phyloP scores from a whole-genome alignment of 2,888 invertebrate genomes.

The Barypeithes pellucidus region DNA sequence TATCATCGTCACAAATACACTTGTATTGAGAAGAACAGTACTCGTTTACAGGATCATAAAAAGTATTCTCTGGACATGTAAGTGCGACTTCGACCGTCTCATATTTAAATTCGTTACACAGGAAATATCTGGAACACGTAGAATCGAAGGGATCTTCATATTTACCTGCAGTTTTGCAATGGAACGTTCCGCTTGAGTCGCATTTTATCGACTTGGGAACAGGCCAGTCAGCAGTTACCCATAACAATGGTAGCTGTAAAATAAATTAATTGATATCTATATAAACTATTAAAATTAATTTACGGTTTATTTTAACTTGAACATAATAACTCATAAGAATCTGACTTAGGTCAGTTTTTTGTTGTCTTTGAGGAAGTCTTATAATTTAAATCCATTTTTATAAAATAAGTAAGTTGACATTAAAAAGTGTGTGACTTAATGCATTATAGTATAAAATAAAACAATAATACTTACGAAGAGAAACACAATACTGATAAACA shows the following conservation, averaged over 20 bases:
- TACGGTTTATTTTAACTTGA: background rate
- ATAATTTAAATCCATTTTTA: no score
- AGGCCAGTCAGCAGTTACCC: slow-evolving; percentile 14
- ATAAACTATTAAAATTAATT: no score
- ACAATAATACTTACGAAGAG: background rate
- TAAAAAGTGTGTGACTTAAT: no score
- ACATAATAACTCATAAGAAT: no score
- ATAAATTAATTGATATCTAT: background rate
- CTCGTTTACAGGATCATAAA: slow-evolving; percentile 23
- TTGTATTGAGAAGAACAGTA: slow-evolving; percentile 10
- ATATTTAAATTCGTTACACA: background rate
- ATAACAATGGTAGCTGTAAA: slow-evolving; percentile 2
- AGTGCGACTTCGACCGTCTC: background rate
- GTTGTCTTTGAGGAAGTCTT: no score
- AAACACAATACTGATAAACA: background rate
- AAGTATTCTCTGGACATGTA: slow-evolving; percentile 18
- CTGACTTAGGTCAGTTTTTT: no score
- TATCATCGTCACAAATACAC: slow-evolving; percentile 13
- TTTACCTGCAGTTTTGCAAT: slow-evolving; percentile 17
- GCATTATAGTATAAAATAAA: no score
- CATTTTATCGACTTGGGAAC: slow-evolving; percentile 33
- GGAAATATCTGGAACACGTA: slow-evolving; percentile 26
- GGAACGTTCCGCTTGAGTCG: slow-evolving; percentile 28
- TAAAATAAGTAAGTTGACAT: no score
- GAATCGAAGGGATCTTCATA: slow-evolving; percentile 36